Base-by-base conservation (phyloP, 2,888 invertebrate genomes). In the Scotopteryx bipunctaria region DNA sequence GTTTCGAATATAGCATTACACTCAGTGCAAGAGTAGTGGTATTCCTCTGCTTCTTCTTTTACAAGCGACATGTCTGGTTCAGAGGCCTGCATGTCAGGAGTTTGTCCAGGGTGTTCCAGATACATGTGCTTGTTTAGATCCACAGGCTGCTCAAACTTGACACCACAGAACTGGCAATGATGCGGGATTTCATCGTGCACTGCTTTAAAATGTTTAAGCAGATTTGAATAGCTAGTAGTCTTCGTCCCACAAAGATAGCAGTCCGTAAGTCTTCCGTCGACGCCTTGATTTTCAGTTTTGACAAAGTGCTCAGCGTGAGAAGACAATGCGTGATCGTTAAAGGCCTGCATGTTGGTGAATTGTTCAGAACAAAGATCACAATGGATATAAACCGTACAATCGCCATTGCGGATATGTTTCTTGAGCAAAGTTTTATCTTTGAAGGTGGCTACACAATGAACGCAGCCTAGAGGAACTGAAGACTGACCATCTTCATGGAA, bases 51-150 rank as follows among this genome's bases (percentile, higher is more conserved):
- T 64, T 91, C 89, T 66, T 90, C 86, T 63, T 91, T 91, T 3
- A 91, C 87, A 13, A 89, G 75, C 2, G 86, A 82, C 83, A 88
- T 84, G 55, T 91, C 86, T 0, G 83, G 83, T 48, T 84, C 83
- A 1, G 61, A 59, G 9, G 66, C 63, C 13, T 76, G 61, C 64
- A 78, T 61, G 21, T 83, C 82, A 35, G 86, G 58, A 2, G 79
- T 72, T 60, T 85, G 81, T 9, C 92, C 89, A 17, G 92, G 92
- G 65, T 93, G 93, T 16, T 91, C 90, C 60, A 86, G 83, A 75
- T 92, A 92, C 52, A 93, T 86, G 61, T 93, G 93, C 55, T 92
- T 91, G 51, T 93, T 91, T 0, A 93, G 70, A 55, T 92, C 92
- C 1, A 87, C 77, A 29, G 92, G 88, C 57, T 91, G 89, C 54